phyloP scores from a whole-genome alignment of 2,888 invertebrate species.

The Calephelis perditalis region DNA sequence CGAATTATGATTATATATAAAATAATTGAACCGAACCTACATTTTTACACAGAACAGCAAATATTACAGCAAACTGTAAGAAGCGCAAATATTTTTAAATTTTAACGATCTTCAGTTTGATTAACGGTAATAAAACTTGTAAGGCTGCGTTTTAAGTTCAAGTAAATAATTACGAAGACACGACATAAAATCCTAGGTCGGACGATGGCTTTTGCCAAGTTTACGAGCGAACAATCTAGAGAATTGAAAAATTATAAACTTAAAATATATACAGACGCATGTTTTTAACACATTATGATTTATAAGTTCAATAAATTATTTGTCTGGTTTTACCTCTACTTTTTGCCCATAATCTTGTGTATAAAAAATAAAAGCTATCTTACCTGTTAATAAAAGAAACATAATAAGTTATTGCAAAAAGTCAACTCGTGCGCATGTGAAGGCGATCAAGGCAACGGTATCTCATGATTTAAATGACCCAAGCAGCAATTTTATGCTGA shows the following conservation, averaged over 20 bases:
- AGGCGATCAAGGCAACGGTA: constrained; percentile 59
- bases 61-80: too few relatives aligned
- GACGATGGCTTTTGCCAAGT: too few relatives aligned
- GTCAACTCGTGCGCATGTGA: constrained; percentile 66
- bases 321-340: background rate
- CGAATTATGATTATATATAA: too few relatives aligned
- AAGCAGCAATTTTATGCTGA: constrained; percentile 27
- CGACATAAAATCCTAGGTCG: too few relatives aligned
- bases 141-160: too few relatives aligned
- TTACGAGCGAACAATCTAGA: too few relatives aligned
- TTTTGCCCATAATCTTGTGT: background rate
- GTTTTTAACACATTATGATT: background rate
- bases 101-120: too few relatives aligned
- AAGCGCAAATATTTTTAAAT: too few relatives aligned
- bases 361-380: constrained; percentile 8
- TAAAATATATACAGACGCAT: background rate
- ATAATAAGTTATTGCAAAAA: constrained; percentile 55
- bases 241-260: background rate
- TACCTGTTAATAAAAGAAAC: constrained; percentile 44
- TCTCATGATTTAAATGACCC: constrained; percentile 33
- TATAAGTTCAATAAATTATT: background rate
- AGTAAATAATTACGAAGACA: too few relatives aligned
- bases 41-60: too few relatives aligned
- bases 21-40: too few relatives aligned
- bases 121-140: too few relatives aligned